Base-by-base conservation (phyloP, 2,797 vertebrate species). In the Dromococcyx pavoninus region DNA sequence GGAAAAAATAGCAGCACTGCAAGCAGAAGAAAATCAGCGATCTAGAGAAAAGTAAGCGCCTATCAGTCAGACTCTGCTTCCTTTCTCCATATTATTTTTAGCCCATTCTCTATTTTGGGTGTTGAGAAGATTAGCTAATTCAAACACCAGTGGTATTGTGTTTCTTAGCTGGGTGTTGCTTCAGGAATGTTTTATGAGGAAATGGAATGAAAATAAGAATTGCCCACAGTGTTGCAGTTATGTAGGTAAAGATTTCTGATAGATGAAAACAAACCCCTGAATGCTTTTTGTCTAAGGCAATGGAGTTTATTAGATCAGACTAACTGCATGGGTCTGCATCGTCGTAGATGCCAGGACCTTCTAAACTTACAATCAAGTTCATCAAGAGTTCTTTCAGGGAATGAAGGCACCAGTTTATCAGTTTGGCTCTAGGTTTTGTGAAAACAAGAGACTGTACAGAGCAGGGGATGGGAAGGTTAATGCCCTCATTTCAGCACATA, bases 1-100 rank as follows among this genome's bases (percentile, higher is more conserved):
- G 92, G 98, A 99, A 96, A 97, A 94, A 89, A 96, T 82, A n/a
- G 93, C 97, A 65, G 37, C 82, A 46, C 88, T 88, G 80, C 97
- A 94, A 90, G 95, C 92, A 12, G 97, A 97, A 72, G 65, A 70
- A 60, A 98, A 91, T 85, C 97, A 50, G 35, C 94, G 91, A 77
- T 86, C 84, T 74, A 97, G 93, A 75, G 95, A 96, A 89, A 95
- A 97, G 99, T 99, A 96, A 94, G 96, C 4, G 7, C 82, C n/a
- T 69, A 17, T 32, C 64, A 78, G 41, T 44, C 67, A 60, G 25
- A 39, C 33, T 57, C 78, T 75, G 39, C 85, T 81, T 72, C 85
- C 58, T 83, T 70, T 72, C 62, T 14, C n/a, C 3, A 1, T 18
- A 4, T 57, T 50, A 35, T 70, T 76, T 84, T 25, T 84, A 84